Conservation (phyloP, 1,140 invertebrate genomes). For the Kradibia gibbosae region DNA sequence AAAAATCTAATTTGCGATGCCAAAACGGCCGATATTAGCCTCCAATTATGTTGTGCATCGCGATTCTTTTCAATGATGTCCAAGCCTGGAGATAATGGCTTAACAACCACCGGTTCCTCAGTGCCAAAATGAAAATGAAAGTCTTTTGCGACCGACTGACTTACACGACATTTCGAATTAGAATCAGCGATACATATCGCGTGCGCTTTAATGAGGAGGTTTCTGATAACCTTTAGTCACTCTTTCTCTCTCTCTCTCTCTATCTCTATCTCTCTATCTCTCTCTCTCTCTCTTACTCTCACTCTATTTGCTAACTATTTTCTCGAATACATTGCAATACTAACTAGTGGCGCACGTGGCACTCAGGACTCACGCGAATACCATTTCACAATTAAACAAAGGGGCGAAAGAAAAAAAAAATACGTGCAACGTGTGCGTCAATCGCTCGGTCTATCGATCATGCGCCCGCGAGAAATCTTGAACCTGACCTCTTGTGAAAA, state of each 20-base stretch:
- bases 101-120: neutral
- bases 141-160: neutral
- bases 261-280: neutral
- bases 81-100: no score
- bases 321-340: neutral
- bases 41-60: no score
- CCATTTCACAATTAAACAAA: neutral
- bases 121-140: conserved; percentile 4
- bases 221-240: neutral
- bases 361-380: conserved; percentile 10
- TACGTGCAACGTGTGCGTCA: neutral
- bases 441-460: conserved; percentile 44
- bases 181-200: neutral
- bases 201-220: conserved; percentile 18
- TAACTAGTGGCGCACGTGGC: neutral
- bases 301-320: neutral
- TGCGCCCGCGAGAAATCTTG: conserved; percentile 29
- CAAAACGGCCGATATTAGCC: no score
- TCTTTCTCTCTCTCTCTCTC: neutral
- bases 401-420: neutral
- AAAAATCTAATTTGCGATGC: no score
- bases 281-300: no score
- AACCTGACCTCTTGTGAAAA: conserved; percentile 47
- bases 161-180: neutral
- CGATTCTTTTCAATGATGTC: no score